phyloP scores from a whole-genome alignment of 2,797 vertebrate species.

The Neoniphon sammara region DNA sequence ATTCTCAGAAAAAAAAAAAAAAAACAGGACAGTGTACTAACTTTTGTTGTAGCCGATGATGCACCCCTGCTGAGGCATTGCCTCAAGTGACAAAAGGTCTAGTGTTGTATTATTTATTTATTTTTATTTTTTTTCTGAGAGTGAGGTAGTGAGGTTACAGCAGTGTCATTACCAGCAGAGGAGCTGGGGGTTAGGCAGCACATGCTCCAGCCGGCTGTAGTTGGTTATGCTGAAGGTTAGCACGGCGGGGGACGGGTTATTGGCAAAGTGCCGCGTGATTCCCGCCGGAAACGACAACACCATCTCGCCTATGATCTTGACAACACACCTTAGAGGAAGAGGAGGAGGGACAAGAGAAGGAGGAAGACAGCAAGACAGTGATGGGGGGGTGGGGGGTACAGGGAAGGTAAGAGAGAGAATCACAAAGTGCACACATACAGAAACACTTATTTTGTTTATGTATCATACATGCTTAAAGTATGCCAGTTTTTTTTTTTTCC shows the following conservation, averaged over 20 bases:
- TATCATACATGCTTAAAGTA: too few species aligned
- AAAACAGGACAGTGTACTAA: too few species aligned
- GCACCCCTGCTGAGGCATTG: neutral
- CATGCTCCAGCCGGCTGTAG: slow-evolving; percentile 97
- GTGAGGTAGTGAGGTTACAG: slow-evolving; percentile 48
- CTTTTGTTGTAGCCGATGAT: too few species aligned
- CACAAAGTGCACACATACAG: too few species aligned
- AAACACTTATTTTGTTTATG: too few species aligned
- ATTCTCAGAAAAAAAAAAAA: neutral
- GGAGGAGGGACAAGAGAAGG: neutral
- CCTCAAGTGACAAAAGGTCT: neutral
- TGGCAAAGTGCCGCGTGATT: slow-evolving; percentile 98
- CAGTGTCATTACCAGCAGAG: slow-evolving; percentile 93
- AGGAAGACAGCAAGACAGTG: slow-evolving; percentile 12
- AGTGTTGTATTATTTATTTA: neutral
- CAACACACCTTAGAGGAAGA: slow-evolving; percentile 88
- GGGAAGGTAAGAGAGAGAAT: neutral
- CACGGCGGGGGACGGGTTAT: slow-evolving; percentile 92
- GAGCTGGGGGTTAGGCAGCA: slow-evolving; percentile 98
- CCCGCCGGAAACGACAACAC: slow-evolving; percentile 97
- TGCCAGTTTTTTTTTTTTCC: too few species aligned
- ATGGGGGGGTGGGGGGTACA: neutral
- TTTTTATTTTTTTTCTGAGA: neutral
- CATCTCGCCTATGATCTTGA: slow-evolving; percentile 99
- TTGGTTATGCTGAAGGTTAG: slow-evolving; percentile 98